Percentiles rank a stretch among this genome's conserved stretches.
Conservation (phyloP, 1,140 invertebrate species). For the Varroa destructor region DNA sequence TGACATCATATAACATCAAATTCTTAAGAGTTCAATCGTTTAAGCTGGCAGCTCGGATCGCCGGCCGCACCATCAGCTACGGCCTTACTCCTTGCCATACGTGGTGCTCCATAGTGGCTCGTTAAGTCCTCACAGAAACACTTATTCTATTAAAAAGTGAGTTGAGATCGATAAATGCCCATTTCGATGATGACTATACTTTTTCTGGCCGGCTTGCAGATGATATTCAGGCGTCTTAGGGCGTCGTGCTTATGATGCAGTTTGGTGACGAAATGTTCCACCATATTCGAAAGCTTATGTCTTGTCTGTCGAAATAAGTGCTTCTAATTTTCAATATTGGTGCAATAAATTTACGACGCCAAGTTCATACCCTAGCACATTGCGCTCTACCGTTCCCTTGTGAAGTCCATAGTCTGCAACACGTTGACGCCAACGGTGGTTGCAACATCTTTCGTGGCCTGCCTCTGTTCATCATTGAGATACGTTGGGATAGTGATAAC, state of each 20-base stretch:
- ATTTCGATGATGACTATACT: constrained; percentile 49
- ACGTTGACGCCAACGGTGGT: constrained; percentile 33
- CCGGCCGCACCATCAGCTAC: too few species aligned
- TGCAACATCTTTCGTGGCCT: constrained; percentile 33
- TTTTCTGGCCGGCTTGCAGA: constrained; percentile 84
- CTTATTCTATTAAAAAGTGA: constrained; percentile 75
- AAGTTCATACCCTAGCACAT: constrained; percentile 34
- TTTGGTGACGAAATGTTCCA: constrained; percentile 35
- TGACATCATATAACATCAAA: constrained; percentile 51
- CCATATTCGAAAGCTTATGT: constrained; percentile 33
- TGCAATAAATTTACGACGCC: constrained; percentile 52
- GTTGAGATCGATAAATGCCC: constrained; percentile 40
- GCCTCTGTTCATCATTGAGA: constrained; percentile 42
- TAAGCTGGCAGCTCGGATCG: too few species aligned
- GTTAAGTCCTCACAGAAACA: constrained; percentile 33
- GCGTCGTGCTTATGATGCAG: constrained; percentile 37
- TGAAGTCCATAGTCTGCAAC: constrained; percentile 32
- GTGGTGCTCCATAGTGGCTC: too few species aligned
- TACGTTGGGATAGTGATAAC: constrained; percentile 44
- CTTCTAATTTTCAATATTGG: constrained; percentile 89
- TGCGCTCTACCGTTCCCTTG: constrained; percentile 37
- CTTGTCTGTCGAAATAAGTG: constrained; percentile 61
- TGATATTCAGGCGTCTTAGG: constrained; percentile 59
- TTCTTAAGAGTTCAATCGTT: too few species aligned
- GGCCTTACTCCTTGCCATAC: too few species aligned